Percentiles rank a stretch among this genome's conserved stretches.
Evolutionary conservation across 23 tunicate genomes (phyloP).

Genomic region (Diplosoma virens): DNA sequence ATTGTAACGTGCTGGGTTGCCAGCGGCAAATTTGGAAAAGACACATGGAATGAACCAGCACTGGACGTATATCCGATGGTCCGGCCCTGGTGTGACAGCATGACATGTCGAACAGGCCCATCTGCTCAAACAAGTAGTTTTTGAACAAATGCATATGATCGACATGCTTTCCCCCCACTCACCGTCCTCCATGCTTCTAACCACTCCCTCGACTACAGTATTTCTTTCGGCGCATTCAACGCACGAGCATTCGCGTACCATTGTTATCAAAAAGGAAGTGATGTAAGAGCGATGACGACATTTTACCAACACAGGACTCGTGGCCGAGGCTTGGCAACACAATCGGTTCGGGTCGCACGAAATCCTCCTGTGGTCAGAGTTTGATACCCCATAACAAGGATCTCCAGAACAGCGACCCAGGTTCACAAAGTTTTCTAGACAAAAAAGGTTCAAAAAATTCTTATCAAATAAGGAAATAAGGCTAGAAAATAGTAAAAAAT

Average conservation of each 20-base stretch:
- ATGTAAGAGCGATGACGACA: slow-evolving; percentile 52
- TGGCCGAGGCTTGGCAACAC: slow-evolving; percentile 73
- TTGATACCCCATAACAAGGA: slow-evolving; percentile 43
- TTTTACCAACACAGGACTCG: slow-evolving; percentile 55
- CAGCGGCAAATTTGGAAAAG: slow-evolving; percentile 49
- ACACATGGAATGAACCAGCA: slow-evolving; percentile 70
- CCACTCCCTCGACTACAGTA: slow-evolving; percentile 82
- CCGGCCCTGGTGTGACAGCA: slow-evolving; percentile 65
- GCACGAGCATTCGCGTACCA: slow-evolving; percentile 64
- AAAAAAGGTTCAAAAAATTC: background rate
- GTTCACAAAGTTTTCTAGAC: slow-evolving; percentile 47
- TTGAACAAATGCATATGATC: too few relatives aligned
- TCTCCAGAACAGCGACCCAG: slow-evolving; percentile 67
- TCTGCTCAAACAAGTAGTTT: too few relatives aligned
- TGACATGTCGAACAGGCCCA: slow-evolving; percentile 38
- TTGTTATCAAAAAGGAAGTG: slow-evolving; percentile 54
- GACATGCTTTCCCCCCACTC: background rate
- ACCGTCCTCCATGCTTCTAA: slow-evolving; percentile 48
- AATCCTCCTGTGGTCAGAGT: background rate
- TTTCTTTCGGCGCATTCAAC: slow-evolving; percentile 45
- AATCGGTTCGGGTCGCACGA: slow-evolving; percentile 51
- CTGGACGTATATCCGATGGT: slow-evolving; percentile 75
- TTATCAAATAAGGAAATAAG: slow-evolving; percentile 4
- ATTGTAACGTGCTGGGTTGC: slow-evolving; percentile 72
- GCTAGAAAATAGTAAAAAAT: background rate